Percentiles rank a stretch among this genome's conserved stretches.
Conservation (phyloP, 2,113 vertebrate species). For the Origma solitaria region DNA sequence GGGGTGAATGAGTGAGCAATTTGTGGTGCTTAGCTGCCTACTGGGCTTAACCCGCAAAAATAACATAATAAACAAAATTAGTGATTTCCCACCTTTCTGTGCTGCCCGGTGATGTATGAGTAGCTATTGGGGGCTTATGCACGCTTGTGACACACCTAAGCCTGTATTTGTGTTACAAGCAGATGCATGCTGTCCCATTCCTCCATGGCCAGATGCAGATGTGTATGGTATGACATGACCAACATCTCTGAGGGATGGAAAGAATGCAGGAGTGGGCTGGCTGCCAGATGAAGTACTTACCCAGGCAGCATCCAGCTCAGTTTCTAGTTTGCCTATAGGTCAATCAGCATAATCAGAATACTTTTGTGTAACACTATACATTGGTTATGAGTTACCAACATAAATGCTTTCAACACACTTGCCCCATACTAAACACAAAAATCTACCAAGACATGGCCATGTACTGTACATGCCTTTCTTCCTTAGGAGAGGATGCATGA, state of each 20-base stretch:
- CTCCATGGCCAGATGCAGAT: neutral
- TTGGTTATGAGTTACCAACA: neutral
- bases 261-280: neutral
- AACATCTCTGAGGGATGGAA: neutral
- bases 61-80: neutral
- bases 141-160: neutral
- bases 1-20: neutral
- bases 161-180: neutral
- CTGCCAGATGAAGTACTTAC: neutral
- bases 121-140: neutral
- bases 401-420: neutral
- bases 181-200: neutral
- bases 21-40: neutral
- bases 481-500: neutral
- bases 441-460: neutral
- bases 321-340: neutral
- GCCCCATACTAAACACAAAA: neutral
- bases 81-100: neutral
- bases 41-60: neutral
- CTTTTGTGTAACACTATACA: neutral
- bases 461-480: neutral
- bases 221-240: neutral
- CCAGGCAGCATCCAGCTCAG: neutral
- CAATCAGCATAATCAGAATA: neutral
- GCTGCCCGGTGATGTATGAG: neutral